Evolutionary conservation across 2,113 vertebrate genomes (phyloP).

Genomic region (Heliornis fulica): DNA sequence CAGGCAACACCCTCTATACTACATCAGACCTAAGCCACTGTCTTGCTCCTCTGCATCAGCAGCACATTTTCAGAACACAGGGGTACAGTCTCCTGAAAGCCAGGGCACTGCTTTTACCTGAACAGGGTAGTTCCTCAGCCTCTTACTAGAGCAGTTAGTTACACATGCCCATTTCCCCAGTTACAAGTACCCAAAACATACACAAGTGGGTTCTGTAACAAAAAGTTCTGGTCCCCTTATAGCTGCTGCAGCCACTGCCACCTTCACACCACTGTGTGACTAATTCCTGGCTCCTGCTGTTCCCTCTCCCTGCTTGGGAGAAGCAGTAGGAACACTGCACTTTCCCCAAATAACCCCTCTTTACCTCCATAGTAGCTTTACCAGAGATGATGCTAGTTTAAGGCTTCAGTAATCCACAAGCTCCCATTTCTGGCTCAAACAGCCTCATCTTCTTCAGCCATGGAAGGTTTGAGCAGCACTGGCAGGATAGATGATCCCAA

Average conservation of each 20-base stretch:
- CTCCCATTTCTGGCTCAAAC: background rate
- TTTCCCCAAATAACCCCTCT: background rate
- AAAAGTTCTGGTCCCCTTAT: background rate
- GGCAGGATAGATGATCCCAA: background rate
- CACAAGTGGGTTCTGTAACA: background rate
- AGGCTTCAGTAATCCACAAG: background rate
- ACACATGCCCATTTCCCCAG: background rate
- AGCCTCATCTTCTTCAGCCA: background rate
- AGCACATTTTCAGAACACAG: background rate
- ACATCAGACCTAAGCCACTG: background rate
- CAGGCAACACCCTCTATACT: background rate
- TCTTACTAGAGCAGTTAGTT: background rate
- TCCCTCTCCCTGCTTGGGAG: background rate
- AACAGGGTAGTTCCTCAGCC: background rate
- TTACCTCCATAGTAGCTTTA: background rate
- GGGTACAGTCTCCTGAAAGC: background rate
- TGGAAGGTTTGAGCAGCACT: rapidly evolving
- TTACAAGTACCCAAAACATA: background rate
- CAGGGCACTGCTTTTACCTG: background rate
- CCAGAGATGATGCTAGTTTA: background rate
- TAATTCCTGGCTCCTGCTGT: background rate
- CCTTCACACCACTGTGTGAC: background rate
- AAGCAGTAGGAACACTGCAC: too few species aligned
- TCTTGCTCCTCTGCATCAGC: background rate
- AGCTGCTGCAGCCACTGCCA: background rate